phyloP scores from a whole-genome alignment of 2,113 vertebrate species.

The cat (Felis catus) region DNA sequence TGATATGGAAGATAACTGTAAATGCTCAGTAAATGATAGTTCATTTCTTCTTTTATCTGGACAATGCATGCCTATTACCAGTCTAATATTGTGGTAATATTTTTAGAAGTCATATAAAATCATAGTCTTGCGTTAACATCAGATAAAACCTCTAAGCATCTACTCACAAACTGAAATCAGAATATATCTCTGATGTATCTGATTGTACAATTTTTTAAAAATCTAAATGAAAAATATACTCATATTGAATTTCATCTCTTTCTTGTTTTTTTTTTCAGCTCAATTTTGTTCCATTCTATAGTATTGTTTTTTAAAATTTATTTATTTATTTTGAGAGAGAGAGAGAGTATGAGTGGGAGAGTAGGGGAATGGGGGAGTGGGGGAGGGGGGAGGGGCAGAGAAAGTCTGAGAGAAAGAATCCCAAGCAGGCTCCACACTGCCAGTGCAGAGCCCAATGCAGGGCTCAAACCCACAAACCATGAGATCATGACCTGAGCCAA shows the following conservation, averaged over 20 bases:
- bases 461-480: too few species aligned
- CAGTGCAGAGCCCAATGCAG: too few species aligned
- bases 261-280: neutral
- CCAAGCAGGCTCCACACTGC: too few species aligned
- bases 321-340: too few species aligned
- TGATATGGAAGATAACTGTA: neutral
- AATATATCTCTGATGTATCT: neutral
- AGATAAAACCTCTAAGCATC: neutral
- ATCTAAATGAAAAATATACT: neutral
- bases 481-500: too few species aligned
- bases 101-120: slow-evolving; percentile 28
- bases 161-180: neutral
- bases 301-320: neutral
- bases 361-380: too few species aligned
- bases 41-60: neutral
- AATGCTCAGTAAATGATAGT: neutral
- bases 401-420: too few species aligned
- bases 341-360: too few species aligned
- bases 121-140: neutral
- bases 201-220: neutral
- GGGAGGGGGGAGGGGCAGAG: too few species aligned
- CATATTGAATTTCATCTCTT: neutral
- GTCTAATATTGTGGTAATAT: neutral
- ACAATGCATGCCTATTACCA: neutral
- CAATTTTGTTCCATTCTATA: neutral